Conservation (phyloP, 2,888 invertebrate species). For the Pycnomerus fuliginosus region DNA sequence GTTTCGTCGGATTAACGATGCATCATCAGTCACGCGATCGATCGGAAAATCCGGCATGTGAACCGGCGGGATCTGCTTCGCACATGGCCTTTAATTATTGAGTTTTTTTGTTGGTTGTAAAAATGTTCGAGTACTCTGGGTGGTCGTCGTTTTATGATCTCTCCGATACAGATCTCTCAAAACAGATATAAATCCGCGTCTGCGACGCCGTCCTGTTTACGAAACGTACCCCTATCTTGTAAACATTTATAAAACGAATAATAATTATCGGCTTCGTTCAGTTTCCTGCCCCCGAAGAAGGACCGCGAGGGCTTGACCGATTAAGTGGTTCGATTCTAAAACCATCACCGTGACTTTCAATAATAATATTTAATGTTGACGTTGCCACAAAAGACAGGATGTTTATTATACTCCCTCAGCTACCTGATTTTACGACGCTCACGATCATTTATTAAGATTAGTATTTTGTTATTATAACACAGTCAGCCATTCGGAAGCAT, state of each 20-base stretch:
- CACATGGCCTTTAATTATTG: constrained; percentile 43
- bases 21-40: too few species aligned
- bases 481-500: constrained; percentile 28
- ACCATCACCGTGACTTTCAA: constrained; percentile 30
- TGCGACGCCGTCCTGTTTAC: constrained; percentile 25
- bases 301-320: too few species aligned
- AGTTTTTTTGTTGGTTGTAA: constrained; percentile 30
- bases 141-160: constrained; percentile 26
- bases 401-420: constrained; percentile 31
- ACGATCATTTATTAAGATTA: constrained; percentile 35
- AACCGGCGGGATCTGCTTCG: constrained; percentile 25
- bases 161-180: constrained; percentile 25
- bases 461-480: constrained; percentile 30
- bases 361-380: constrained; percentile 29
- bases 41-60: too few species aligned
- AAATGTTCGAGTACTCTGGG: constrained; percentile 22
- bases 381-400: constrained; percentile 32
- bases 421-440: constrained; percentile 32
- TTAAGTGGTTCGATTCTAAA: constrained; percentile 21
- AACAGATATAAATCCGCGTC: constrained; percentile 22
- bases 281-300: too few species aligned
- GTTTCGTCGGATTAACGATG: too few species aligned
- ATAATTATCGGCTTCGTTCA: too few species aligned
- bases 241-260: constrained; percentile 15
- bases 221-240: constrained; percentile 13